A percentile compares a stretch with the other conserved stretches of the same genome.
These are phyloP conservation scores for Liopterus haemorrhoidalis DNA, from an alignment of 2,888 invertebrate species.

Conservation along the genomic window DNA sequence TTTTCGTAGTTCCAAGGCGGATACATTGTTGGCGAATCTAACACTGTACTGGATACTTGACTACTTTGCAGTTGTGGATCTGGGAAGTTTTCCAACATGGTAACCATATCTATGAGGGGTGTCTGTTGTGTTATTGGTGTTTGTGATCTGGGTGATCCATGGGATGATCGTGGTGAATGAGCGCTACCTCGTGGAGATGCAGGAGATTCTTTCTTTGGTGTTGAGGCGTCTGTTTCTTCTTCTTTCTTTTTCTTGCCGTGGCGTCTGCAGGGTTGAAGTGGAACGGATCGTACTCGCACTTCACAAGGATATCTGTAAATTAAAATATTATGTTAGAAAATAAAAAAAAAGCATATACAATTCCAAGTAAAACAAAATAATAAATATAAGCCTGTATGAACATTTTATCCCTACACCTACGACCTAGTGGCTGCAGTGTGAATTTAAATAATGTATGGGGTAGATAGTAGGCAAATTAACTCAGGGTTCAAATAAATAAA, in stretches of 20 bases:
- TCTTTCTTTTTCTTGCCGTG: constrained; percentile 76
- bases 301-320: constrained; percentile 74
- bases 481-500: too few species aligned
- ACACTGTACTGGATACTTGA: constrained; percentile 77
- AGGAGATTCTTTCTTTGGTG: constrained; percentile 38
- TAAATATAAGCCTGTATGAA: too few species aligned
- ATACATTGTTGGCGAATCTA: constrained; percentile 48
- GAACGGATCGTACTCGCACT: constrained; percentile 77
- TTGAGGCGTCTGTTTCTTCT: constrained; percentile 53
- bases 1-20: constrained; percentile 37
- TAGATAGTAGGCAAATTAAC: too few species aligned
- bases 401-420: too few species aligned
- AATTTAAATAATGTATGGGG: too few species aligned
- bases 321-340: constrained; percentile 1
- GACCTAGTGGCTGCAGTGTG: too few species aligned
- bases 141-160: constrained; percentile 33
- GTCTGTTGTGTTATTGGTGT: constrained; percentile 37
- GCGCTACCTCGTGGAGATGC: constrained; percentile 34
- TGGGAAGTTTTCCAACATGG: constrained; percentile 71
- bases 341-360: constrained; percentile 4
- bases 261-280: constrained; percentile 73
- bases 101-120: constrained; percentile 64
- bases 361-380: neutral
- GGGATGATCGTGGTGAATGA: constrained; percentile 33
- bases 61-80: constrained; percentile 77